Percentiles rank a stretch among this genome's conserved stretches.
Conservation (phyloP, 2,797 vertebrate species). For the Alcedo atthis region DNA sequence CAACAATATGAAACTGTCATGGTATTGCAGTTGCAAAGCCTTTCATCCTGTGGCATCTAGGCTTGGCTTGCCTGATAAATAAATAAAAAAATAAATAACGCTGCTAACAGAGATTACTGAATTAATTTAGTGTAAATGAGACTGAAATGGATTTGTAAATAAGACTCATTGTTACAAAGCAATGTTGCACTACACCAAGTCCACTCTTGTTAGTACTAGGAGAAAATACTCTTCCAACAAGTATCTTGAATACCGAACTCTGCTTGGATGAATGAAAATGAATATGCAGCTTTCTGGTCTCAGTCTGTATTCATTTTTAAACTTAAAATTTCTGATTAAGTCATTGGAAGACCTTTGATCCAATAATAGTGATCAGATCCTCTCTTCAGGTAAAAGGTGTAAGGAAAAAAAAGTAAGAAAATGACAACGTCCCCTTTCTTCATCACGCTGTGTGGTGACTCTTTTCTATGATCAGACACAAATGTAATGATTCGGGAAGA, state of each 20-base stretch:
- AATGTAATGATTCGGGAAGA: conserved; percentile 46
- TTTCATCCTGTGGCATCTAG: not conserved
- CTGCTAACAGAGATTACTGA: not conserved
- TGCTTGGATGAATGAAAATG: not conserved
- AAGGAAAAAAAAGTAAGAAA: not conserved
- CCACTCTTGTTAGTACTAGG: not conserved
- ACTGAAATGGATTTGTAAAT: not conserved
- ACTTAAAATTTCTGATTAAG: conserved; percentile 2
- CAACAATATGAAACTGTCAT: not conserved
- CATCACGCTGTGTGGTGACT: conserved; percentile 26
- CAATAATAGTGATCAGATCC: not conserved
- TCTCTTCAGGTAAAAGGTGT: not conserved
- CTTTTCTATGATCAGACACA: conserved; percentile 50
- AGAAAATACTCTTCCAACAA: not conserved
- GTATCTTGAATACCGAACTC: not conserved
- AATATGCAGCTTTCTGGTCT: not conserved
- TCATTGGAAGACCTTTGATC: conserved; percentile 19
- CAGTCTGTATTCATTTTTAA: not conserved
- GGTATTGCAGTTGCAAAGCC: not conserved
- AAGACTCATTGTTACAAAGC: not conserved
- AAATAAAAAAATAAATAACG: not conserved
- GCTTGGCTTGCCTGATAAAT: not conserved
- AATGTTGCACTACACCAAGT: not conserved
- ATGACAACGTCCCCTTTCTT: not conserved
- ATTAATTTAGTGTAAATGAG: not conserved